These are phyloP conservation scores for Tachina lurida DNA, from an alignment of 2,888 invertebrate species.

Conservation along the genomic window DNA sequence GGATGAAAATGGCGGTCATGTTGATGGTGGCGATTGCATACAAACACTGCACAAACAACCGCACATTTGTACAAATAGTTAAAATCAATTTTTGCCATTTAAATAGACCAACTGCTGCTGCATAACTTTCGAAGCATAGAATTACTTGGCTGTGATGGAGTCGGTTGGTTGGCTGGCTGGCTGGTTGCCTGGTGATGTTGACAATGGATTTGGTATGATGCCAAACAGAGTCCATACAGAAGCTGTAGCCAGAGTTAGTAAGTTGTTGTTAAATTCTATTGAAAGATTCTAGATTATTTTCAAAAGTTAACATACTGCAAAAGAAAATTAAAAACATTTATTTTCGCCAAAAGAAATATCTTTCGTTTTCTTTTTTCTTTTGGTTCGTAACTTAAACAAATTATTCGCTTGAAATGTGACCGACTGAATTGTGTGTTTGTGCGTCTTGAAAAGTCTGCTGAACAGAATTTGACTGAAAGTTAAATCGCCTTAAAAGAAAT, in stretches of 20 bases:
- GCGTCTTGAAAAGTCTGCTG: conserved; percentile 1
- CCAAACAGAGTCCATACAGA: background rate
- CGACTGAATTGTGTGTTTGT: conserved; percentile 12
- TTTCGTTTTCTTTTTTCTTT: background rate
- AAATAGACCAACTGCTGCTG: background rate
- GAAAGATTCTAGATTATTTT: conserved; percentile 12
- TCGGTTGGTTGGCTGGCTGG: background rate
- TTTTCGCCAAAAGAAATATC: background rate
- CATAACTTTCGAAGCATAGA: background rate
- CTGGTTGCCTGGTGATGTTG: background rate
- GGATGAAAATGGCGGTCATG: background rate
- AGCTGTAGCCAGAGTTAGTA: conserved; percentile 4
- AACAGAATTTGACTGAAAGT: background rate
- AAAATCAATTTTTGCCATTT: conserved; percentile 37
- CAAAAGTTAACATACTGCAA: conserved; percentile 14
- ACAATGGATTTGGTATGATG: conserved; percentile 7
- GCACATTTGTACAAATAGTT: conserved; percentile 50
- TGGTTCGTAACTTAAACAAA: conserved; percentile 23
- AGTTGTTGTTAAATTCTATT: conserved; percentile 26
- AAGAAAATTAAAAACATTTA: conserved; percentile 7
- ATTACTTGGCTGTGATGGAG: conserved; percentile 5
- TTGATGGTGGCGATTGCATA: conserved; percentile 8
- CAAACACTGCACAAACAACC: conserved; percentile 33
- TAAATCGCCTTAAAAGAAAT: background rate
- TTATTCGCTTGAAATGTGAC: conserved; percentile 30